Evolutionary conservation across 37 sponge, comb jelly and placozoan species (phyloP).

Genomic region (Mnemiopsis leidyi): DNA sequence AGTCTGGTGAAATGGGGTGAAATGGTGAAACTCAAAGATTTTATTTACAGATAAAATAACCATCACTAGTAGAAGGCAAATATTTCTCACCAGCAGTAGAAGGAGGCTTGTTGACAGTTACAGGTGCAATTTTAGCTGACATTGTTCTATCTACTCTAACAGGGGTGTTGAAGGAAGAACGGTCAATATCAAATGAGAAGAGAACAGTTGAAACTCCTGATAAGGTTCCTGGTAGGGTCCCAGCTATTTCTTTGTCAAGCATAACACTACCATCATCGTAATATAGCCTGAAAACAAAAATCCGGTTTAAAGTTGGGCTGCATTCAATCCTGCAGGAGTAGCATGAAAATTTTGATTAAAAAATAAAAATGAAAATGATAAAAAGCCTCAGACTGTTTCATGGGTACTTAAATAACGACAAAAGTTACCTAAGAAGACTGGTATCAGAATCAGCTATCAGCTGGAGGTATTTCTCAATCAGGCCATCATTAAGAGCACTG

Average conservation of each 20-base stretch:
- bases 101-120: neutral
- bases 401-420: too few relatives aligned
- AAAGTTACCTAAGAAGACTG: conserved; percentile 24
- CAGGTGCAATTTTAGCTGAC: conserved; percentile 14
- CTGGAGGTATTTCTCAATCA: neutral
- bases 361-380: too few relatives aligned
- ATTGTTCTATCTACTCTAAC: conserved; percentile 5
- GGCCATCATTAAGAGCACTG: conserved; percentile 46
- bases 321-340: too few relatives aligned
- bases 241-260: neutral
- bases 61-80: too few relatives aligned
- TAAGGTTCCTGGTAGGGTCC: neutral
- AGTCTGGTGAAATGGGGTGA: too few relatives aligned
- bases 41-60: too few relatives aligned
- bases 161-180: conserved; percentile 37
- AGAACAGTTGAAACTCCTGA: neutral
- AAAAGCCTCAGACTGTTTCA: too few relatives aligned
- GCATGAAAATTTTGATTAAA: too few relatives aligned
- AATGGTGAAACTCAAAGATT: too few relatives aligned
- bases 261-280: conserved; percentile 58
- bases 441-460: neutral
- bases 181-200: conserved; percentile 53
- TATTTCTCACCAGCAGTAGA: neutral
- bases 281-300: conserved; percentile 16
- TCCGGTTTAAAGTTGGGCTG: too few relatives aligned